Percentiles rank a stretch among this genome's conserved stretches.
These are phyloP conservation scores for Lates calcarifer DNA, from an alignment of 2,113 vertebrate genomes.

Conservation along the genomic window DNA sequence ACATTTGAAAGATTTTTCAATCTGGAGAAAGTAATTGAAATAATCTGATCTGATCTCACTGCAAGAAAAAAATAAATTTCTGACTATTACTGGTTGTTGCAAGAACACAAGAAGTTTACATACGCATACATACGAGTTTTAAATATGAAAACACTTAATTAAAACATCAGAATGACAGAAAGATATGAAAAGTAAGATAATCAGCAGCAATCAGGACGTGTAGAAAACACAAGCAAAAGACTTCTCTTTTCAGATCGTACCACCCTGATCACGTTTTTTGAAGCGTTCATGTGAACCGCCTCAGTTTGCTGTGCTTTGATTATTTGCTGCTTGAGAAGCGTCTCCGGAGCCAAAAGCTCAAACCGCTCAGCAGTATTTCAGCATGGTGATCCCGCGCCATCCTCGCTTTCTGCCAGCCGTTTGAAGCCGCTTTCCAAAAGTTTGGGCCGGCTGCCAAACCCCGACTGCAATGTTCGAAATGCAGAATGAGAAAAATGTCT, in stretches of 20 bases:
- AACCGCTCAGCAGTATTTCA: slow-evolving; percentile 22
- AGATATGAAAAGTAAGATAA: not conserved
- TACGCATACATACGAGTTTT: not conserved
- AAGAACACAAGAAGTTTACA: too few relatives aligned
- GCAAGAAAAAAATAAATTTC: not conserved
- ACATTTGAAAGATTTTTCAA: too few relatives aligned
- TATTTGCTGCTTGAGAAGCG: slow-evolving; percentile 21
- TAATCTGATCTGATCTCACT: too few relatives aligned
- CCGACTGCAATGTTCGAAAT: not conserved
- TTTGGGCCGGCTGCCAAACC: slow-evolving; percentile 23
- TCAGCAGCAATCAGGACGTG: not conserved
- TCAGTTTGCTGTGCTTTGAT: slow-evolving; percentile 11
- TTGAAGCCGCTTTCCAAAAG: not conserved
- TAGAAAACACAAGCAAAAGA: not conserved
- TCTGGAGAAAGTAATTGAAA: too few relatives aligned
- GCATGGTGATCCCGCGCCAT: not conserved
- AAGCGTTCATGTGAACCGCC: not conserved
- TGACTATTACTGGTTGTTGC: too few relatives aligned
- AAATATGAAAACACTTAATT: not conserved
- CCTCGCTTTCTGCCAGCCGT: not conserved
- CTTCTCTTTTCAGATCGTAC: not conserved
- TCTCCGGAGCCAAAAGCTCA: slow-evolving; percentile 8
- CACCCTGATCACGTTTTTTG: not conserved
- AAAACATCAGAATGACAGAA: not conserved
- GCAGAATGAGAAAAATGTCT: slow-evolving; percentile 41